Base-by-base conservation (phyloP, 2,888 invertebrate genomes). In the Cerastoderma edule region DNA sequence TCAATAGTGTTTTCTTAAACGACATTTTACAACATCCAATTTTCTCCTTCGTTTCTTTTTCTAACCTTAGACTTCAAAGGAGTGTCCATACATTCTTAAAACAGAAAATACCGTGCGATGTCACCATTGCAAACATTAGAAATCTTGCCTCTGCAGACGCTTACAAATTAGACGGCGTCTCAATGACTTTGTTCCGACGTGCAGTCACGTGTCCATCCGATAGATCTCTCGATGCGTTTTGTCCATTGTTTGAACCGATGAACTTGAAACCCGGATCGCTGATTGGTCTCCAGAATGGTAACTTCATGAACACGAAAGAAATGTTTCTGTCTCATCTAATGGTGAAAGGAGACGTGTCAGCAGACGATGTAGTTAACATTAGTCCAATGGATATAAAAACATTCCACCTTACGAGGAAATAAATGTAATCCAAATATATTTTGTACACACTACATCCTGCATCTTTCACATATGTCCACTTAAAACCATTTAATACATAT, bases 311-410 rank as follows among this genome's bases (percentile, higher is more conserved):
- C 19, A 60, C 69, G 5, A 66, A 57, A n/a, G 79, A 79, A 72
- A 74, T 81, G 75, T 72, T 39, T 22, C 48, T 81, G 8, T 78
- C 81, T 13, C 75, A 71, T 48, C 50, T 81, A 13, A 71, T 60
- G 56, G 57, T 72, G 28, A 77, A 76, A 67, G 22, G 27, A 19
- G 30, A 39, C 2, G 4, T 68, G 8, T 13, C 24, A 3, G 19
- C 39, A n/a, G 13, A 53, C 32, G 72, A 72, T 24, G 33, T 19
- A 24, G 44, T 81, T 13, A 8, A 27, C 5, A 24, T 81, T 3
- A n/a, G 50, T 13, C 75, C 81, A 3, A 81, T 81, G 81, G 81
- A 81, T 48, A 67, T 81, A n/a, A 75, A 76, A 46, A 78, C 81
- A 73, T 81, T 78, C 68, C 77, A 60, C n/a, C 33, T 60, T 5